A percentile compares a stretch with the other conserved stretches of the same genome.
These are phyloP conservation scores for Thymelicus sylvestris DNA, from an alignment of 2,888 invertebrate genomes.

Conservation along the genomic window DNA sequence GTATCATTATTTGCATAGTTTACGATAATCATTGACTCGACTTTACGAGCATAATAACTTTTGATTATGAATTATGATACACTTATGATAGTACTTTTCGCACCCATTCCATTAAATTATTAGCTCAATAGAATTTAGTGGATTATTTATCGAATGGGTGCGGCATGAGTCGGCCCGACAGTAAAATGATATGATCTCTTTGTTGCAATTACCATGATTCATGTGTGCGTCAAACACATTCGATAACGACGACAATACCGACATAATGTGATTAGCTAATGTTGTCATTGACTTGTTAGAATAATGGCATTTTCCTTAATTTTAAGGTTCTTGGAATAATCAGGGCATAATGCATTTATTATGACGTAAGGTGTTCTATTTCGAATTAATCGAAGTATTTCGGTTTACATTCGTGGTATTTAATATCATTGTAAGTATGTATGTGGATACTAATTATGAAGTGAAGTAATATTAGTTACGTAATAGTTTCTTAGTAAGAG, in stretches of 20 bases:
- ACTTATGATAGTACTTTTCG: not conserved
- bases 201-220: constrained; percentile 15
- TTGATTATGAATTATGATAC: not conserved
- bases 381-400: too few species aligned
- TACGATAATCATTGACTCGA: too few species aligned
- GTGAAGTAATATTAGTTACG: too few species aligned
- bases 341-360: not conserved
- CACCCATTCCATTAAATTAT: not conserved
- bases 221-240: constrained; percentile 4
- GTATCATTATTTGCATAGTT: too few species aligned
- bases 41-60: not conserved
- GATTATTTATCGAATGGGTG: constrained; percentile 9
- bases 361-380: too few species aligned
- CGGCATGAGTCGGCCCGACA: constrained; percentile 6
- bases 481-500: too few species aligned
- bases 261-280: not conserved
- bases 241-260: not conserved
- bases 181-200: constrained; percentile 15
- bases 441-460: too few species aligned
- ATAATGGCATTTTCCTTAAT: constrained; percentile 1
- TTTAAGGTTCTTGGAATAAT: not conserved
- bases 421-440: too few species aligned
- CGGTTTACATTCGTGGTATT: too few species aligned
- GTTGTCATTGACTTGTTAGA: not conserved
- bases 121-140: not conserved